Percentiles rank a stretch among this genome's conserved stretches.
phyloP scores from a whole-genome alignment of 2,113 vertebrate genomes.

The Epinephelus lanceolatus region DNA sequence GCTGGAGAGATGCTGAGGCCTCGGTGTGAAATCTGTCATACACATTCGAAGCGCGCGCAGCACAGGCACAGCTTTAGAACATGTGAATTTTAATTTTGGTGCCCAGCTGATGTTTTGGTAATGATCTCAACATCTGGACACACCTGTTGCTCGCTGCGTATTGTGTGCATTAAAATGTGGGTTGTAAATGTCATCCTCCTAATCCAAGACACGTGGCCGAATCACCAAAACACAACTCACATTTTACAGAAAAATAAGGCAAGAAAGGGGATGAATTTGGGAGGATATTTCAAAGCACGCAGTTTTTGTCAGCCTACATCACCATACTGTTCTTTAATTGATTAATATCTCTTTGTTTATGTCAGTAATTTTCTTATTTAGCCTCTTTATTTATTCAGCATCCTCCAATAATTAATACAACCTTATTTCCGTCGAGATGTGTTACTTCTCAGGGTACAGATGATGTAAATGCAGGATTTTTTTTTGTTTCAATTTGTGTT shows the following conservation, averaged over 20 bases:
- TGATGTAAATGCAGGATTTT: fast-evolving
- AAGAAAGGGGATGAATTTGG: too few relatives aligned
- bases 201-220: constrained; percentile 14
- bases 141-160: background rate
- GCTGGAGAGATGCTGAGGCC: constrained; percentile 42
- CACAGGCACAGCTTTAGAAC: background rate
- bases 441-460: background rate
- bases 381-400: background rate
- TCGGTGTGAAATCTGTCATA: constrained; percentile 30
- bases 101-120: background rate
- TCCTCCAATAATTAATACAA: background rate
- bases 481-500: constrained; percentile 7
- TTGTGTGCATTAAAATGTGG: background rate
- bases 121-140: background rate
- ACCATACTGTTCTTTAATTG: background rate
- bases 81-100: too few relatives aligned
- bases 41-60: background rate
- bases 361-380: background rate
- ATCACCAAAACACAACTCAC: background rate
- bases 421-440: background rate
- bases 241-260: background rate
- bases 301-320: too few relatives aligned
- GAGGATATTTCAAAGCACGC: background rate
- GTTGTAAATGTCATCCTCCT: background rate
- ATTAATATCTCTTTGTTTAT: background rate